A percentile compares a stretch with the other conserved stretches of the same genome.
These are phyloP conservation scores for Pelodiscus sinensis DNA, from an alignment of 2,113 vertebrate genomes.

Conservation along the genomic window DNA sequence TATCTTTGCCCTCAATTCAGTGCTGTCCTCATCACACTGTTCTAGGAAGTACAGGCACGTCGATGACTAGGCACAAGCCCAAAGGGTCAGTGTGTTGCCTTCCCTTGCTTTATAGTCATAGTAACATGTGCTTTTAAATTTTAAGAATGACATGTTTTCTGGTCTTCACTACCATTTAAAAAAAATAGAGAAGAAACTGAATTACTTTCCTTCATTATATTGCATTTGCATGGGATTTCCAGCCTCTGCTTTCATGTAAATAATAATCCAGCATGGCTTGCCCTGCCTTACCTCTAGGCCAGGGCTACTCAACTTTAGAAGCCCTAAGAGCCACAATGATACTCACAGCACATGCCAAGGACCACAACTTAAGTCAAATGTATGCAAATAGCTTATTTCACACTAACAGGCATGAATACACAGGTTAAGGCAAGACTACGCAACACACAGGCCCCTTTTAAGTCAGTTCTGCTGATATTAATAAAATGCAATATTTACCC, in stretches of 20 bases:
- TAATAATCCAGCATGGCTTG: background rate
- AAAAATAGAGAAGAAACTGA: slow-evolving; percentile 25
- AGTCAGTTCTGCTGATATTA: too few relatives aligned
- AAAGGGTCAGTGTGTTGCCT: background rate
- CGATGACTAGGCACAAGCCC: background rate
- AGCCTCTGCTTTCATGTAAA: background rate
- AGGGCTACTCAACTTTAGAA: too few relatives aligned
- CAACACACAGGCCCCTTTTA: too few relatives aligned
- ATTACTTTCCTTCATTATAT: slow-evolving; percentile 40
- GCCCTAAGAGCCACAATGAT: too few relatives aligned
- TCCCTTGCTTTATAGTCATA: background rate
- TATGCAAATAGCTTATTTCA: too few relatives aligned
- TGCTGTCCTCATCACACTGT: background rate
- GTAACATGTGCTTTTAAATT: slow-evolving; percentile 23
- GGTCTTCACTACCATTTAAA: slow-evolving; percentile 15
- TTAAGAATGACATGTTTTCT: slow-evolving; percentile 52
- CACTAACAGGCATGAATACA: too few relatives aligned
- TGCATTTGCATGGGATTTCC: background rate
- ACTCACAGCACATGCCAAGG: too few relatives aligned
- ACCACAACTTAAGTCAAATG: too few relatives aligned
- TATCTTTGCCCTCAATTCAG: background rate
- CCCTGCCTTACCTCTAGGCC: slow-evolving; percentile 27
- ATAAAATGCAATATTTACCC: too few relatives aligned
- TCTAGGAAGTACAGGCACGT: background rate
- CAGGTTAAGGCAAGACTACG: too few relatives aligned